These are phyloP conservation scores for Drosophila falleni DNA, from an alignment of 2,888 invertebrate genomes.

Conservation along the genomic window DNA sequence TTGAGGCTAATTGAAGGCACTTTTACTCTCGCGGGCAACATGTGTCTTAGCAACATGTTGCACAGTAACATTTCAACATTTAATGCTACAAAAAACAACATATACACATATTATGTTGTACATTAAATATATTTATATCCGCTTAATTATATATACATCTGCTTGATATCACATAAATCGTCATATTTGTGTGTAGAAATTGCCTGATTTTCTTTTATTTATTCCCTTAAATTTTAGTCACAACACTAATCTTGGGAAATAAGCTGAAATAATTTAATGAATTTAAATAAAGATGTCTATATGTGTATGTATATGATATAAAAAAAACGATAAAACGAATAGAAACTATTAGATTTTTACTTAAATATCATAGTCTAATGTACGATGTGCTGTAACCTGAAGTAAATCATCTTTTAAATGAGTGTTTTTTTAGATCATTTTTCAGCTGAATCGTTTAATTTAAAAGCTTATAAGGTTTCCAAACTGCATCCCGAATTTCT, in stretches of 20 bases:
- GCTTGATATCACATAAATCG: conserved; percentile 11
- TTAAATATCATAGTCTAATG: conserved; percentile 4
- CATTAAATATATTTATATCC: not conserved
- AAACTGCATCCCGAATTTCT: not conserved
- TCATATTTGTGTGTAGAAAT: conserved; percentile 16
- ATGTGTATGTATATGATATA: too few relatives aligned
- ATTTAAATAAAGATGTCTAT: conserved; percentile 7
- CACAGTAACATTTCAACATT: conserved; percentile 13
- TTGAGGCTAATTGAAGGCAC: conserved; percentile 65
- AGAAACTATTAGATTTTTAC: conserved; percentile 1
- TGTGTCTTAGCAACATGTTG: conserved; percentile 30
- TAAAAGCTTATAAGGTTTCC: not conserved
- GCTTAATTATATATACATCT: not conserved
- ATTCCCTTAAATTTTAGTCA: conserved; percentile 30
- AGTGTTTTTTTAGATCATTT: not conserved
- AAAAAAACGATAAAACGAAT: not conserved
- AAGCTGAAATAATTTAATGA: conserved; percentile 22
- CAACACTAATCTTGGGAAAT: conserved; percentile 18
- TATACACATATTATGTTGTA: not conserved
- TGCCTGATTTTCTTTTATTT: conserved; percentile 26
- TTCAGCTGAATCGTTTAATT: not conserved
- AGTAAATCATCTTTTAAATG: not conserved
- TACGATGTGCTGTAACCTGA: not conserved
- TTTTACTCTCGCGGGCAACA: conserved; percentile 59
- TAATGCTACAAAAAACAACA: conserved; percentile 6